phyloP scores from a whole-genome alignment of 2,888 invertebrate genomes.

The Diarsia brunnea region DNA sequence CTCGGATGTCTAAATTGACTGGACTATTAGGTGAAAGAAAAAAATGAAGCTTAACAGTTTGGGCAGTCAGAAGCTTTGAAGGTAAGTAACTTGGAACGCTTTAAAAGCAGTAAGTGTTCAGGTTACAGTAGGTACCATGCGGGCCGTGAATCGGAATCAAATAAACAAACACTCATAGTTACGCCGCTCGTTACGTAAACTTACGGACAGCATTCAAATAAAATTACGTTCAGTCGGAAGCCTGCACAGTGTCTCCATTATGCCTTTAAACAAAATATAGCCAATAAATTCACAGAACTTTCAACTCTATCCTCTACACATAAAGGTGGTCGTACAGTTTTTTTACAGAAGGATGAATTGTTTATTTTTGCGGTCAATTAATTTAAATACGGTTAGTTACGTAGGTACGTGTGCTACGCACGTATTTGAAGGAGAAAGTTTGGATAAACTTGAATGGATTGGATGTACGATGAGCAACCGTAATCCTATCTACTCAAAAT shows the following conservation, averaged over 20 bases:
- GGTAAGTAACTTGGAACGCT: not conserved
- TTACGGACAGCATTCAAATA: slow-evolving; percentile 57
- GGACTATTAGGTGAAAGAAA: too few species aligned
- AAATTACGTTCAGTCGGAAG: slow-evolving; percentile 64
- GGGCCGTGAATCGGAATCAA: slow-evolving; percentile 44
- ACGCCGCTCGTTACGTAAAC: slow-evolving; percentile 58
- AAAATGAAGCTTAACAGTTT: too few species aligned
- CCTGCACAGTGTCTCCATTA: slow-evolving; percentile 72
- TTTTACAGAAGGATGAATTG: slow-evolving; percentile 43
- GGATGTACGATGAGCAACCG: not conserved
- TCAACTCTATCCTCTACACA: slow-evolving; percentile 38
- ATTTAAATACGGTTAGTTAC: slow-evolving; percentile 51
- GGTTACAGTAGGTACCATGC: slow-evolving; percentile 9
- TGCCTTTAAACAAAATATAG: slow-evolving; percentile 52
- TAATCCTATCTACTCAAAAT: not conserved
- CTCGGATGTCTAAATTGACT: too few species aligned
- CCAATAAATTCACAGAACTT: slow-evolving; percentile 25
- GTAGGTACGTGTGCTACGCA: slow-evolving; percentile 16
- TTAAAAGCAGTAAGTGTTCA: slow-evolving; percentile 12
- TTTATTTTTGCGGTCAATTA: slow-evolving; percentile 64
- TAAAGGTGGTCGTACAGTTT: slow-evolving; percentile 26
- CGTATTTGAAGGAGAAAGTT: slow-evolving; percentile 24
- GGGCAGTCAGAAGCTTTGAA: too few species aligned
- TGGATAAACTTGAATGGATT: slow-evolving; percentile 36
- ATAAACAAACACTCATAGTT: slow-evolving; percentile 62